phyloP scores from a whole-genome alignment of 1,140 invertebrate species.

The Trichonephila inaurata region DNA sequence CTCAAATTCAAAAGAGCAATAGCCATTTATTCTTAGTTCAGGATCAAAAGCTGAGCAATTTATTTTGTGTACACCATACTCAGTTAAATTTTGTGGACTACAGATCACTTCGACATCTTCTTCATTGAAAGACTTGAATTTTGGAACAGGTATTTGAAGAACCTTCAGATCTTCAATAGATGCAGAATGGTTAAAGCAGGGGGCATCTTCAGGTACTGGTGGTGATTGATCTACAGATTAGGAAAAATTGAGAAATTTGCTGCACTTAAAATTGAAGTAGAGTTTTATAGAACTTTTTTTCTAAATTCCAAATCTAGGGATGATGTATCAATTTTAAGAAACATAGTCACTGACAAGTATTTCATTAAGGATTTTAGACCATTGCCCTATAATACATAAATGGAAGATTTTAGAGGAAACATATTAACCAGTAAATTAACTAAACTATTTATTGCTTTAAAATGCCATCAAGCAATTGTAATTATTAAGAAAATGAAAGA shows the following conservation, averaged over 20 bases:
- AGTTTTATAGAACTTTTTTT: no score
- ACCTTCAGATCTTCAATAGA: not conserved
- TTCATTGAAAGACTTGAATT: constrained; percentile 43
- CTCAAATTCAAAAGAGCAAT: constrained; percentile 21
- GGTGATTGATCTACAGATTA: not conserved
- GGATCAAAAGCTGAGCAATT: constrained; percentile 49
- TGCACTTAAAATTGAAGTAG: not conserved
- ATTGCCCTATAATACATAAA: no score
- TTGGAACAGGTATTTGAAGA: constrained; percentile 4
- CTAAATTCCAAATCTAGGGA: no score
- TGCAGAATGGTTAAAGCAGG: constrained; percentile 39
- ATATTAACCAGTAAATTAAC: no score
- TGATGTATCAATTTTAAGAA: no score
- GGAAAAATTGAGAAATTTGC: not conserved
- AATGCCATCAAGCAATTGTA: no score
- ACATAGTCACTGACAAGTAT: no score
- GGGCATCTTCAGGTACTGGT: constrained; percentile 3
- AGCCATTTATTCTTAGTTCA: not conserved
- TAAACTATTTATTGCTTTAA: no score
- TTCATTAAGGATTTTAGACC: no score
- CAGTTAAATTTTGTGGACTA: constrained; percentile 5
- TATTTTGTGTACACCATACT: constrained; percentile 4
- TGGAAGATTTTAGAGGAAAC: no score
- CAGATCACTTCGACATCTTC: constrained; percentile 1
- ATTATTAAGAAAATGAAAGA: no score